These are phyloP conservation scores for Oppia nitens DNA, from an alignment of 1,140 invertebrate genomes.

Conservation along the genomic window DNA sequence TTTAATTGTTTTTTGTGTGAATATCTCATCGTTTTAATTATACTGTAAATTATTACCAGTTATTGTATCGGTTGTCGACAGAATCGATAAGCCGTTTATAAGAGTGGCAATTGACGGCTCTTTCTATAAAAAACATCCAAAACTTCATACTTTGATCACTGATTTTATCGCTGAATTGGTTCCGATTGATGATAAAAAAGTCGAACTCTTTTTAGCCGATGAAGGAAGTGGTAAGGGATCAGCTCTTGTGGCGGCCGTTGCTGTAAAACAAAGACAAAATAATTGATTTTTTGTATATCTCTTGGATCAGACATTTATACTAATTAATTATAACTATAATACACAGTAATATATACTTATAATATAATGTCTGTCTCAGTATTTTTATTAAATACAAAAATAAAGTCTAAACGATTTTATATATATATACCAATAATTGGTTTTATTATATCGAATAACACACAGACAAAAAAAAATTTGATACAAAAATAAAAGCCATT, in stretches of 20 bases:
- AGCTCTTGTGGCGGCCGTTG: conserved; percentile 51
- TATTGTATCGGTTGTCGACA: conserved; percentile 24
- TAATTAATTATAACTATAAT: no score
- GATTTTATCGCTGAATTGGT: conserved; percentile 44
- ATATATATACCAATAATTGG: no score
- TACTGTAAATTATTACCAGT: background rate
- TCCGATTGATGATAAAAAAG: conserved; percentile 33
- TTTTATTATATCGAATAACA: no score
- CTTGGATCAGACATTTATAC: no score
- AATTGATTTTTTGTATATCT: no score
- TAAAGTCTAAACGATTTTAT: no score
- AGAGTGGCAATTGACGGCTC: conserved; percentile 73
- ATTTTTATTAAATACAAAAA: no score
- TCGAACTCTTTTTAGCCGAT: conserved; percentile 48
- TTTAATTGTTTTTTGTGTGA: background rate
- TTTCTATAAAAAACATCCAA: conserved; percentile 65
- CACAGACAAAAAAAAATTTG: no score
- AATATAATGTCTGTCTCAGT: no score
- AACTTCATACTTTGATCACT: conserved; percentile 51
- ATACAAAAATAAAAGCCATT: no score
- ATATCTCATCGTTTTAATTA: background rate
- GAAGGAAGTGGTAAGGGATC: conserved; percentile 66
- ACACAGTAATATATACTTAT: no score
- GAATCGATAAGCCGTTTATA: conserved; percentile 44
- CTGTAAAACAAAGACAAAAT: conserved; percentile 21